Base-by-base conservation (phyloP, 1,140 invertebrate species). In the Euura saliciscinereae region DNA sequence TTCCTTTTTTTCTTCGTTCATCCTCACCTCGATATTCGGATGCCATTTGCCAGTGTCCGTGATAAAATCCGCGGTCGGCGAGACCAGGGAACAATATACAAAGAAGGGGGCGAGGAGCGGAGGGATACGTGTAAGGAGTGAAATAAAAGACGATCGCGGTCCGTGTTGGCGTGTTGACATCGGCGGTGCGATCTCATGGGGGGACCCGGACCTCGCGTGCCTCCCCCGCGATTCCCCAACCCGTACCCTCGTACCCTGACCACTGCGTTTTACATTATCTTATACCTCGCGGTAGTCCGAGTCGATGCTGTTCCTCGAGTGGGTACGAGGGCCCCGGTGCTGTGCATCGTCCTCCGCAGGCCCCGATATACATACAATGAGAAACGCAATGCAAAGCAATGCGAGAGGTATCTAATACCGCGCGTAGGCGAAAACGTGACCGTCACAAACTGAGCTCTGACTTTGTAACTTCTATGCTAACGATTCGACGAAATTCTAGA, bases 331-430 rank as follows among this genome's bases (percentile, higher is more conserved):
- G 10, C 51, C 51, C 51, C 51, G 51, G 10, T 64, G 8, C 66
- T 45, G 65, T 78, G 68, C 74, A 74, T 73, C 51, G 51, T 42
- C 66, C 71, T 43, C 71, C 65, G 64, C 69, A 44, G 65, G 71
- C 65, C 10, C 65, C 78, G 76, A 85, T 85, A 84, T 84, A 84
- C 83, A 85, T 85, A 85, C 83, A 85, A 85, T 85, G 79, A 28
- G 28, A 78, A 66, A 66, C 74, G 74, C 70, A 77, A 73, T 75
- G 77, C 77, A 69, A 76, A 74, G 75, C 71, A 76, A 80, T 77
- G 78, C 76, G 66, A 8, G 66, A 44, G 28, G 28, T 67, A 2
- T 28, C 28, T 67, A 78, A 76, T 59, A 70, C 68, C 71, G 66
- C 66, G 70, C 66, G 71, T 67, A 59, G 51, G 51, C 3, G 51